Percentiles rank a stretch among this genome's conserved stretches.
phyloP scores from a whole-genome alignment of 2,113 vertebrate species.

The Mohoua ochrocephala region DNA sequence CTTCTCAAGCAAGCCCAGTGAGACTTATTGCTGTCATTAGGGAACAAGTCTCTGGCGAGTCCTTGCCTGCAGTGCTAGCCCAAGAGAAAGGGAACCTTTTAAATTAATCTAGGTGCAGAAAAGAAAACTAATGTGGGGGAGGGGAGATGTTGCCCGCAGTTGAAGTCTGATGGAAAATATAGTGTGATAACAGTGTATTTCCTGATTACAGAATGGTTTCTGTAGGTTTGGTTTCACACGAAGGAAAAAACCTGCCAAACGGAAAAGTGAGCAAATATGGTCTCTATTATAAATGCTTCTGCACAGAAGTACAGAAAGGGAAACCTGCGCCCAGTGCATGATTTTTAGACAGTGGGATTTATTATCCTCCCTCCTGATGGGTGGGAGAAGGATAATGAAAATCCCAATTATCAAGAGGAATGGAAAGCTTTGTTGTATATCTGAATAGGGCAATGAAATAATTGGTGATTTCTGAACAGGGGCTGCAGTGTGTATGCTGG shows the following conservation, averaged over 20 bases:
- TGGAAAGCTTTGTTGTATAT: neutral
- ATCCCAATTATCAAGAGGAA: constrained; percentile 20
- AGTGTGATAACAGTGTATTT: constrained; percentile 24
- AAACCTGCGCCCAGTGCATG: neutral
- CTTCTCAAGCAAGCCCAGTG: constrained; percentile 30
- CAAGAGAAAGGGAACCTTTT: constrained; percentile 9
- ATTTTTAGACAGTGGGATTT: constrained; percentile 25
- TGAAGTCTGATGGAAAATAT: constrained; percentile 15
- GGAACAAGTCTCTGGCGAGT: constrained; percentile 8
- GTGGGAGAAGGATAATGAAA: constrained; percentile 28
- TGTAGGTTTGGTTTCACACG: neutral
- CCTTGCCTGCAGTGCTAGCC: neutral
- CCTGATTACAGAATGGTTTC: constrained; percentile 27
- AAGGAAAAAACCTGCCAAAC: constrained; percentile 36
- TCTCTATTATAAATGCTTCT: constrained; percentile 58
- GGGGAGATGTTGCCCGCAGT: neutral
- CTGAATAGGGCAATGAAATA: constrained; percentile 11
- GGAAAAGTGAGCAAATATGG: constrained; percentile 59
- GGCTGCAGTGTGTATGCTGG: neutral
- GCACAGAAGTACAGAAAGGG: constrained; percentile 39
- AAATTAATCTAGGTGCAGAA: constrained; percentile 20
- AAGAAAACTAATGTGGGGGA: neutral
- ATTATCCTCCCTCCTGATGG: constrained; percentile 47
- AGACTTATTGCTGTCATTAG: neutral
- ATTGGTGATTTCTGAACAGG: neutral